phyloP scores from a whole-genome alignment of 2,888 invertebrate species.

The Orchesellides sinensis region DNA sequence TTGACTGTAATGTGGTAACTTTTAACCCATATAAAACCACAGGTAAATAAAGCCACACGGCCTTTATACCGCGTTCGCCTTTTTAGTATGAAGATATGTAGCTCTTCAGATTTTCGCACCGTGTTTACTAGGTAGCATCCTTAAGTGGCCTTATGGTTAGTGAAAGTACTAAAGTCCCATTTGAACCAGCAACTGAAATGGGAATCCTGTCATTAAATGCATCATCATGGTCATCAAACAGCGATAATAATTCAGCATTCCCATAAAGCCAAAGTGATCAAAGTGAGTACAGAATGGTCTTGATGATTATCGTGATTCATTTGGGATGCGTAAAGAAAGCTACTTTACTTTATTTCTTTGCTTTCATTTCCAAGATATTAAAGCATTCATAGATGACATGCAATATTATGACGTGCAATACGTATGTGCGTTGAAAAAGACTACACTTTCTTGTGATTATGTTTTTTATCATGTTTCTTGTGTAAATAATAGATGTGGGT shows the following conservation, averaged over 20 bases:
- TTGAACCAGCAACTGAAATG: not conserved
- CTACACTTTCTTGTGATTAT: too few species aligned
- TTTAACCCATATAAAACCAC: not conserved
- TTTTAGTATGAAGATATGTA: too few species aligned
- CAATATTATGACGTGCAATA: too few species aligned
- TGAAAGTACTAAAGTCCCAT: too few species aligned
- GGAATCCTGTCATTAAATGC: conserved; percentile 18
- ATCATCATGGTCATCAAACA: conserved; percentile 27
- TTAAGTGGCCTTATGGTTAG: too few species aligned
- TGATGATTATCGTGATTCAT: conserved; percentile 17
- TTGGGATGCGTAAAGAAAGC: conserved; percentile 5
- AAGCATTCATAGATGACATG: not conserved
- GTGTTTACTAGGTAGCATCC: too few species aligned
- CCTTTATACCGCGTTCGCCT: too few species aligned
- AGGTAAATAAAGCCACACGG: not conserved
- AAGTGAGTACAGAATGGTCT: conserved; percentile 10
- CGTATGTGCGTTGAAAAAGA: too few species aligned
- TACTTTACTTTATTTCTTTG: not conserved
- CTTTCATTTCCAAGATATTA: not conserved
- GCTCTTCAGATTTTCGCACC: not conserved
- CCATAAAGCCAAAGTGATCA: not conserved
- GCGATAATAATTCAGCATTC: conserved; percentile 12
- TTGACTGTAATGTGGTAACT: not conserved
- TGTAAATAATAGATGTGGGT: conserved; percentile 30
- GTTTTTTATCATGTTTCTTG: not conserved